Conservation (phyloP, 2,113 vertebrate species). For the Rhagologus leucostigma region DNA sequence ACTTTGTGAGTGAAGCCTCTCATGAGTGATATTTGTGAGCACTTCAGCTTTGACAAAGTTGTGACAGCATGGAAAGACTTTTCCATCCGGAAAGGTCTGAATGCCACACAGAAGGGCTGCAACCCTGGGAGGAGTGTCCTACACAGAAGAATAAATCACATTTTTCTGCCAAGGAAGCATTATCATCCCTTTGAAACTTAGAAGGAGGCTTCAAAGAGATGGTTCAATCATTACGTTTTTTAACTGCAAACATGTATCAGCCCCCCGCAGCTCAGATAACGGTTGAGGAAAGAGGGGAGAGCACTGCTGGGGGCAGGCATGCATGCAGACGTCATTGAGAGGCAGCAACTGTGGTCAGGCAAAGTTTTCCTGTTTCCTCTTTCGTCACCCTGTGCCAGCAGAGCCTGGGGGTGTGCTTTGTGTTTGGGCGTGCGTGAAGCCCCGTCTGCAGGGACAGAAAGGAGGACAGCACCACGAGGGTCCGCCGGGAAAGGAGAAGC, state of each 20-base stretch:
- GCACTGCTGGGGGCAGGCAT: background rate
- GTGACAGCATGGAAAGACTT: too few species aligned
- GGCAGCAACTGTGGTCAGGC: accelerated
- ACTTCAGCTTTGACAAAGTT: background rate
- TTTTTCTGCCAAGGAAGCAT: background rate
- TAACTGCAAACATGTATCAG: accelerated
- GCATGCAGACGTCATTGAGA: background rate
- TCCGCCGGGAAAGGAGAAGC: background rate
- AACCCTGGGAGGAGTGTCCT: background rate
- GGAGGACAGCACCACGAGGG: background rate
- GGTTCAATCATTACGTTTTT: accelerated
- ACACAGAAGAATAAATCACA: background rate
- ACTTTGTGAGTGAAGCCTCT: background rate
- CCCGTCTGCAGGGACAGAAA: background rate
- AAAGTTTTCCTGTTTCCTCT: background rate
- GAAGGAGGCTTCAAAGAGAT: background rate
- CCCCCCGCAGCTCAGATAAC: background rate
- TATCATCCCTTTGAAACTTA: background rate
- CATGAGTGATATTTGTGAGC: background rate
- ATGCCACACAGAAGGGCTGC: background rate
- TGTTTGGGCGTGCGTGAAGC: accelerated
- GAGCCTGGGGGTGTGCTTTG: background rate
- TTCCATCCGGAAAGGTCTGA: background rate
- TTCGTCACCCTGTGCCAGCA: accelerated
- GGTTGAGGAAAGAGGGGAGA: background rate